phyloP scores from a whole-genome alignment of 2,113 vertebrate genomes.

The Peromyscus californicus region DNA sequence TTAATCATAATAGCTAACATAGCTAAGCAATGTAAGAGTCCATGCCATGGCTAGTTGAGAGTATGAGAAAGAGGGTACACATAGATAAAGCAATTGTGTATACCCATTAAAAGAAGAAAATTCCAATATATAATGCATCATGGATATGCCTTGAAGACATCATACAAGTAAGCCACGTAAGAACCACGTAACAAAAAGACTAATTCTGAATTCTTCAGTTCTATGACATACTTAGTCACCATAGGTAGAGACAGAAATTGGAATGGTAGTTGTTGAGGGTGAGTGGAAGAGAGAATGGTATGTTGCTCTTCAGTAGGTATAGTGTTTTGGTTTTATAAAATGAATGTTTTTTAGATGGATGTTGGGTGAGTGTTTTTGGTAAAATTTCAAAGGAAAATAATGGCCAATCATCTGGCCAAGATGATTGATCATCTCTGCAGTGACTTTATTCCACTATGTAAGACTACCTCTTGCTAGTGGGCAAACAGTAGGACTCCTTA shows the following conservation, averaged over 20 bases:
- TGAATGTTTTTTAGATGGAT: neutral
- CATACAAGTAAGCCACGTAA: neutral
- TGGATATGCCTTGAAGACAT: neutral
- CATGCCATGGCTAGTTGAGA: neutral
- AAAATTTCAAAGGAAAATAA: neutral
- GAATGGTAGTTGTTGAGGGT: neutral
- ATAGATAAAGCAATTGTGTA: neutral
- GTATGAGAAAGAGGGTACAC: neutral
- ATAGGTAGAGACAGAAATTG: neutral
- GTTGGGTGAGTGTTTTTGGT: neutral
- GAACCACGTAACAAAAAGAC: neutral
- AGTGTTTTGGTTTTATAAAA: neutral
- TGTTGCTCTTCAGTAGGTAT: neutral
- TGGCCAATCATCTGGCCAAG: too few relatives aligned
- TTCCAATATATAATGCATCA: neutral
- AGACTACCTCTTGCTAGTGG: neutral
- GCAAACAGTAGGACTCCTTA: neutral
- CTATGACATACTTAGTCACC: neutral
- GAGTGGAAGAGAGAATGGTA: too few relatives aligned
- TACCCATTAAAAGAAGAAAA: neutral
- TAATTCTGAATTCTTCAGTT: neutral
- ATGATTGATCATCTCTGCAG: neutral
- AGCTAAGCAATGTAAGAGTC: fast-evolving
- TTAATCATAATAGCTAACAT: neutral
- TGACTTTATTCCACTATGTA: neutral